phyloP scores from a whole-genome alignment of 1,140 invertebrate species.

The Drosophila teissieri region DNA sequence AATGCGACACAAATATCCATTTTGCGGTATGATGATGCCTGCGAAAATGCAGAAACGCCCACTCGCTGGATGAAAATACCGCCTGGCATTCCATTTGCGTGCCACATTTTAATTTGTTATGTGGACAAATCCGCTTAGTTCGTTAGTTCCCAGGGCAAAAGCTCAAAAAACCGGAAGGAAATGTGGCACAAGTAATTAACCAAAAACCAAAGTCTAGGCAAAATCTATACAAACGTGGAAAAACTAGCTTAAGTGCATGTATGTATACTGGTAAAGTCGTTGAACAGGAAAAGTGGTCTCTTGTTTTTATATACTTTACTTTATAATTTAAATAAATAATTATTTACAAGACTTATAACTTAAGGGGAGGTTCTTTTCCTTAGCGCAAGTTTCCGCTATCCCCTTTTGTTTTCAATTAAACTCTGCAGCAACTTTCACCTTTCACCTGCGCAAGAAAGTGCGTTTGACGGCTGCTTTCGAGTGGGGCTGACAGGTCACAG shows the following conservation, averaged over 20 bases:
- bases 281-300: too few relatives aligned
- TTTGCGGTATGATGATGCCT: slow-evolving; percentile 30
- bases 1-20: slow-evolving; percentile 51
- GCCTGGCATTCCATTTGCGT: slow-evolving; percentile 43
- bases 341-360: background rate
- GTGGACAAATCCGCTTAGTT: slow-evolving; percentile 17
- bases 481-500: slow-evolving; percentile 24
- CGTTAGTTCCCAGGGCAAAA: slow-evolving; percentile 6
- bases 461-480: slow-evolving; percentile 20
- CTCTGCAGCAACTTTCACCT: background rate
- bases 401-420: slow-evolving; percentile 8
- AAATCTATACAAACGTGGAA: background rate
- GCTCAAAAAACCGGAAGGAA: slow-evolving; percentile 7
- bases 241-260: background rate
- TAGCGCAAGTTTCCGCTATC: background rate
- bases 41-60: slow-evolving; percentile 15
- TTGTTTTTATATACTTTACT: too few relatives aligned
- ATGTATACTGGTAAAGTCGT: too few relatives aligned
- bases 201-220: background rate
- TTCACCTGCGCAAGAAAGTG: slow-evolving; percentile 9
- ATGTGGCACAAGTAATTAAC: slow-evolving; percentile 32
- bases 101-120: slow-evolving; percentile 71
- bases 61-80: background rate
- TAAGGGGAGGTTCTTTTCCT: too few relatives aligned
- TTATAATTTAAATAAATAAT: too few relatives aligned